A percentile compares a stretch with the other conserved stretches of the same genome.
Conservation (phyloP, 2,888 invertebrate genomes). For the Periphyllus acericola region DNA sequence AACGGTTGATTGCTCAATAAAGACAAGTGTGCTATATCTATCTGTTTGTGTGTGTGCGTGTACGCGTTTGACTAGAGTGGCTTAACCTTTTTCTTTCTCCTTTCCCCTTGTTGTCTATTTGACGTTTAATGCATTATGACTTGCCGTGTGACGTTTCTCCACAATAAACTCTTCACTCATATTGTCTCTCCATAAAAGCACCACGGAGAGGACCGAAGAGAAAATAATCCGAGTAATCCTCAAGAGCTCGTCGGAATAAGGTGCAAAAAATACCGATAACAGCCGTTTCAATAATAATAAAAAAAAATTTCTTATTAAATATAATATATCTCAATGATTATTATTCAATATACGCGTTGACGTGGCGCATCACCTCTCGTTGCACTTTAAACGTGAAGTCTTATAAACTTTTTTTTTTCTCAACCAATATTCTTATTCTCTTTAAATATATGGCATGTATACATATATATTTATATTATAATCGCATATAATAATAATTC, state of each 20-base stretch:
- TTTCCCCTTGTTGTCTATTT: slow-evolving; percentile 5
- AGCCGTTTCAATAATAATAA: not conserved
- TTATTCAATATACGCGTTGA: not conserved
- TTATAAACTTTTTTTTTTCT: not conserved
- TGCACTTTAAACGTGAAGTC: not conserved
- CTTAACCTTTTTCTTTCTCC: slow-evolving; percentile 19
- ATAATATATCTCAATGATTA: not conserved
- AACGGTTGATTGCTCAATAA: slow-evolving; percentile 8
- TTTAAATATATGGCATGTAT: no score
- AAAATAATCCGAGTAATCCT: not conserved
- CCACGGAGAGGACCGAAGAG: not conserved
- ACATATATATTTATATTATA: not conserved
- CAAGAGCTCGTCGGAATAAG: not conserved
- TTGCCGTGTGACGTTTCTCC: slow-evolving; percentile 6
- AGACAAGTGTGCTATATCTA: not conserved
- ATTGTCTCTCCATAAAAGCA: not conserved
- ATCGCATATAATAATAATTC: slow-evolving; percentile 3
- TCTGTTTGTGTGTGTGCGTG: not conserved
- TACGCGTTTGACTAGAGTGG: slow-evolving; percentile 9
- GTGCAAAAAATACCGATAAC: not conserved
- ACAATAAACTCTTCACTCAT: not conserved
- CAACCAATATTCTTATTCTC: not conserved
- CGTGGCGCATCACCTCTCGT: not conserved
- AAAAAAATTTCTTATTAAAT: not conserved
- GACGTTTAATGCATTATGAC: slow-evolving; percentile 19